A percentile compares a stretch with the other conserved stretches of the same genome.
Conservation (phyloP, 2,797 vertebrate genomes). For the Chelonia mydas region DNA sequence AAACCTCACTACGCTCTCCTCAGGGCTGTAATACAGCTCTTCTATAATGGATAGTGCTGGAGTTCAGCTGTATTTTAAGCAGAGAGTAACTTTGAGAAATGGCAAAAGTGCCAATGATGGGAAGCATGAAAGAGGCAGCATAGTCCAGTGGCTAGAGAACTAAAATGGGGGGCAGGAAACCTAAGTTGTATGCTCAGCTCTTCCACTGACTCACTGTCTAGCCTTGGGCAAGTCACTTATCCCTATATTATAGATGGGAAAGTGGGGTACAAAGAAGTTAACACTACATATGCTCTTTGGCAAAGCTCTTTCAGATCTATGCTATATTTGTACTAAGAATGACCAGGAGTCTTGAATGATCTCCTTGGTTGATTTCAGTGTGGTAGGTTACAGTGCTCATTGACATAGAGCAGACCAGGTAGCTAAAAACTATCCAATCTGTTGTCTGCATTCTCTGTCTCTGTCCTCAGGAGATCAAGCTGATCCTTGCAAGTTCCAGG, state of each 20-base stretch:
- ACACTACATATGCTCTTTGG: background rate
- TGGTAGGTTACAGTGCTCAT: background rate
- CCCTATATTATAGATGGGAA: background rate
- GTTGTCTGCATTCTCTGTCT: background rate
- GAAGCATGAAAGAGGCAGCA: background rate
- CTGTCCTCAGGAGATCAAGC: constrained; percentile 88
- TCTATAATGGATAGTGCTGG: background rate
- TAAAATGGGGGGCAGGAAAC: background rate
- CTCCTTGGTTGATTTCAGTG: background rate
- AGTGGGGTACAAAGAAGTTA: background rate
- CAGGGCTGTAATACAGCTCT: background rate
- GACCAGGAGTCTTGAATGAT: background rate
- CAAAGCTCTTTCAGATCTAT: background rate
- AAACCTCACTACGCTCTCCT: background rate
- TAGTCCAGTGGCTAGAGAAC: background rate
- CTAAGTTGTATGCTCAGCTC: background rate
- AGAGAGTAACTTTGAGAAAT: background rate
- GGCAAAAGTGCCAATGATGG: background rate
- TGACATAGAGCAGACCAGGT: background rate
- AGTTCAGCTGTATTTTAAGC: background rate
- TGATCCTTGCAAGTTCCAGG: constrained; percentile 96
- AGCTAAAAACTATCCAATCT: background rate
- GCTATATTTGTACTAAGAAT: background rate
- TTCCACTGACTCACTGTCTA: background rate
- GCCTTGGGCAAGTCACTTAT: background rate